Evolutionary conservation across 2,797 vertebrate genomes (phyloP).

Genomic region (Alcedo atthis): DNA sequence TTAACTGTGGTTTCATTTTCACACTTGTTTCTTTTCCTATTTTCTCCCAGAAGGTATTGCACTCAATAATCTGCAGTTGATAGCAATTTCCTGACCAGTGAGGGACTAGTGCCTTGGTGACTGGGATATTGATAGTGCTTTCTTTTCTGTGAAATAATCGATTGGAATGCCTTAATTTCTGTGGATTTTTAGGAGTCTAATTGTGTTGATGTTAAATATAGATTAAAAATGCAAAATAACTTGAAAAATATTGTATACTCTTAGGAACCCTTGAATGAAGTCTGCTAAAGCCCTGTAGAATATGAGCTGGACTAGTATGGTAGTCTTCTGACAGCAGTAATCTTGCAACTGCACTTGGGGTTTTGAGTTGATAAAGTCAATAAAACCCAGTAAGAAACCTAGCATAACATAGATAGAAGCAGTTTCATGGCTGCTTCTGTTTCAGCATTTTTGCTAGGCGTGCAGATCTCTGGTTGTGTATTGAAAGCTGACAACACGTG

Average conservation of each 20-base stretch:
- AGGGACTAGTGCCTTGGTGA: slow-evolving; percentile 30
- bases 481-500: not conserved
- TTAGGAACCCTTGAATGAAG: not conserved
- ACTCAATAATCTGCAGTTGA: slow-evolving; percentile 44
- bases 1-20: slow-evolving; percentile 37
- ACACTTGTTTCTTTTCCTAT: slow-evolving; percentile 18
- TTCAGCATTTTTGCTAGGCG: not conserved
- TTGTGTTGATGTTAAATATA: not conserved
- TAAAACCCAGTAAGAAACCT: not conserved
- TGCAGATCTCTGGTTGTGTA: not conserved
- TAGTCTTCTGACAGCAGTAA: slow-evolving; percentile 10
- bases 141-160: not conserved
- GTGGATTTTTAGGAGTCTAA: not conserved
- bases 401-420: not conserved
- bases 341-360: not conserved
- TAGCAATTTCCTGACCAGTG: slow-evolving; percentile 62
- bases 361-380: not conserved
- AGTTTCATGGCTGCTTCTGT: not conserved
- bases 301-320: not conserved
- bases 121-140: not conserved
- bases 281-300: not conserved
- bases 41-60: slow-evolving; percentile 40
- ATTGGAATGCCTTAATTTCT: not conserved
- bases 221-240: not conserved
- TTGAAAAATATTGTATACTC: not conserved